phyloP scores from a whole-genome alignment of 2,888 invertebrate genomes.

The Dryocosmus kuriphilus region DNA sequence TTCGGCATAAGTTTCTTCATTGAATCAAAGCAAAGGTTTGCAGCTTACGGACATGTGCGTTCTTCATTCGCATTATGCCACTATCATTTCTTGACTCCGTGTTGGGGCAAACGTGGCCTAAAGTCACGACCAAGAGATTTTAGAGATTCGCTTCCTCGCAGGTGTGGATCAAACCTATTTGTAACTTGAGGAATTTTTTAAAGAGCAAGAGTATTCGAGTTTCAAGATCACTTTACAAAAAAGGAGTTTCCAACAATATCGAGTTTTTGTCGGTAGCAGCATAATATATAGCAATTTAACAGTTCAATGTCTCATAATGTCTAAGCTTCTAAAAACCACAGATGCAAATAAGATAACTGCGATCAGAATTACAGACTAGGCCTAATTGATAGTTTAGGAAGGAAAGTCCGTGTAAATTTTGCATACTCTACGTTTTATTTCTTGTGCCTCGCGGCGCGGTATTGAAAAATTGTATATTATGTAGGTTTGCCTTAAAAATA shows the following conservation, averaged over 20 bases:
- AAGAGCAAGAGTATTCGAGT: not conserved
- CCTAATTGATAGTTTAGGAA: conserved; percentile 27
- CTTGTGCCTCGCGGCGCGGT: not conserved
- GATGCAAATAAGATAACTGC: not conserved
- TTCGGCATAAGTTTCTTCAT: not conserved
- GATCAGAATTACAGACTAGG: not conserved
- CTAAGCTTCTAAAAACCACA: not conserved
- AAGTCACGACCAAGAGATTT: conserved; percentile 20
- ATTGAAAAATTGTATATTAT: conserved; percentile 21
- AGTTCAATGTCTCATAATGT: not conserved
- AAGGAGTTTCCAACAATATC: not conserved
- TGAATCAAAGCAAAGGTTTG: conserved; percentile 9
- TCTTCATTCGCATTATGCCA: not conserved
- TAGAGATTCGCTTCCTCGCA: conserved; percentile 1
- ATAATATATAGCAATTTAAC: too few relatives aligned
- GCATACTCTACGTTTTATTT: conserved; percentile 1
- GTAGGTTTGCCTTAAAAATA: conserved; percentile 12
- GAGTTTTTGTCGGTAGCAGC: too few relatives aligned
- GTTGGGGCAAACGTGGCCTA: not conserved
- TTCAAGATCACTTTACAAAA: not conserved
- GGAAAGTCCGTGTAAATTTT: conserved; percentile 11
- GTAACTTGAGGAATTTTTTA: not conserved
- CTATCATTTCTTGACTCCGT: not conserved
- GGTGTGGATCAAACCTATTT: not conserved
- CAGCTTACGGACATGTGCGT: conserved; percentile 11